Evolutionary conservation across 2,888 invertebrate genomes (phyloP), one percentile per base, ranked within the genome.

Genomic region (Drosophila tripunctata): DNA sequence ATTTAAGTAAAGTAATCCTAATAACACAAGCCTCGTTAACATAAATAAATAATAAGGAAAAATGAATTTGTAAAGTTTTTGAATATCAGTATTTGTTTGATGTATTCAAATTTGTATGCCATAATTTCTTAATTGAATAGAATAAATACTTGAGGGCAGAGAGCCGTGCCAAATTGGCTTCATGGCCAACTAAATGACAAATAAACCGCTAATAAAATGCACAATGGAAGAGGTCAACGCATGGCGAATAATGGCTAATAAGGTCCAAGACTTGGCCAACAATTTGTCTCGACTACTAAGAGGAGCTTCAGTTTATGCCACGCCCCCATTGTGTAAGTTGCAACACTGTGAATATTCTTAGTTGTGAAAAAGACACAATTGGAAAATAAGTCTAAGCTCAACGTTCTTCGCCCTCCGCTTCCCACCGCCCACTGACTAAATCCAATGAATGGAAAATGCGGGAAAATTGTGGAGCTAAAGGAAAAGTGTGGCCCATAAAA

Each of bases 401-500:
- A n/a, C n/a, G n/a, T n/a, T n/a, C n/a, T n/a, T n/a, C n/a, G n/a
- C n/a, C n/a, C n/a, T n/a, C n/a, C n/a, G n/a, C n/a, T n/a, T n/a
- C n/a, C n/a, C n/a, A n/a, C n/a, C n/a, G n/a, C n/a, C 38, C 21
- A n/a, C n/a, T 10, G 36, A 14, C 36, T 15, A 30, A 56, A 38
- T 17, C 21, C 36, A 24, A 12, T 0, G 41, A 7, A n/a, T 24
- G 27, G 24, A 8, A 40, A 19, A 12, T 19, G 38, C n/a, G 19
- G 14, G 3, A 30, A 21, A 12, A 14, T 5, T 8, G 14, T 19
- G 12, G 8, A n/a, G n/a, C 27, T 27, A 2, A 27, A 27, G 10
- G 24, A 3, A 21, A 19, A 22, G 17, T 14, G 50, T 41, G 27
- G 27, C 48, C 33, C 63, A 73, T 76, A 60, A 71, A 67, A 58